phyloP scores from a whole-genome alignment of 2,797 vertebrate genomes.

The Amblyraja radiata region DNA sequence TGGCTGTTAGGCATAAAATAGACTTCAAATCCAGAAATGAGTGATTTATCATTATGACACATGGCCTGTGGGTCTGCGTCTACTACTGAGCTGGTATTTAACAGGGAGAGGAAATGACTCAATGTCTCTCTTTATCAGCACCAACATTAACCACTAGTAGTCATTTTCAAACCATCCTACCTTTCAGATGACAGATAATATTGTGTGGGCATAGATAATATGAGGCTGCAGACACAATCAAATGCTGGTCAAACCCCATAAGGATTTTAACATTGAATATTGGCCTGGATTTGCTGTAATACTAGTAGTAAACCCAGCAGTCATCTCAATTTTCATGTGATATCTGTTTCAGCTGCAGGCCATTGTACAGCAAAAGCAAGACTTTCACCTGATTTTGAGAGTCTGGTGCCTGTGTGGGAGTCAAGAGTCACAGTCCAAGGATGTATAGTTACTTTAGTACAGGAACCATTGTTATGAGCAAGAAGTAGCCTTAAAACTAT shows the following conservation, averaged over 20 bases:
- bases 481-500: too few relatives aligned
- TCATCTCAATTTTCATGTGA: too few relatives aligned
- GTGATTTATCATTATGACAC: not conserved
- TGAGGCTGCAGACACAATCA: not conserved
- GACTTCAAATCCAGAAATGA: not conserved
- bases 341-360: too few relatives aligned
- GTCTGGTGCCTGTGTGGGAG: too few relatives aligned
- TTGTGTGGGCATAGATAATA: not conserved
- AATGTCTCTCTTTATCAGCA: not conserved
- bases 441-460: too few relatives aligned
- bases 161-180: not conserved
- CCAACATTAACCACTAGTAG: not conserved
- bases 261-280: not conserved
- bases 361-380: too few relatives aligned
- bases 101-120: not conserved
- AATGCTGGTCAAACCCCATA: not conserved
- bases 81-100: not conserved
- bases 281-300: not conserved
- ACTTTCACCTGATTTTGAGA: too few relatives aligned
- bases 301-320: too few relatives aligned
- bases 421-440: too few relatives aligned
- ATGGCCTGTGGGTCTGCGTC: not conserved
- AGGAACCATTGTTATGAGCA: too few relatives aligned
- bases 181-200: not conserved
- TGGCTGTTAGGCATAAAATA: not conserved